Percentiles rank a stretch among this genome's conserved stretches.
These are phyloP conservation scores for Smittia aterrima DNA, from an alignment of 2,888 invertebrate species.

Conservation along the genomic window DNA sequence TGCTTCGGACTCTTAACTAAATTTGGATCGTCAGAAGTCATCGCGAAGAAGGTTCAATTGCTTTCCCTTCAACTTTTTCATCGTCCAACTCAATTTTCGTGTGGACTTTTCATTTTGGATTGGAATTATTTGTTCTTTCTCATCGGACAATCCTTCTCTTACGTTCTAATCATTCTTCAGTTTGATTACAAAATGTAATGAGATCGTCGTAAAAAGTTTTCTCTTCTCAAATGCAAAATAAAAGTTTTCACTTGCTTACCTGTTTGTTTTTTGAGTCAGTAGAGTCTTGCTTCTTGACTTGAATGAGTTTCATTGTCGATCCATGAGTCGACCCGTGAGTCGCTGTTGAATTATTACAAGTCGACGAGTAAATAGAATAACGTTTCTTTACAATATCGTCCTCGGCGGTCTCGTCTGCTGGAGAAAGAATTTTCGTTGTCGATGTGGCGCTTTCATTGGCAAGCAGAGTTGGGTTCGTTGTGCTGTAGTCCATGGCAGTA, in stretches of 20 bases:
- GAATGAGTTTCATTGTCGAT: constrained; percentile 37
- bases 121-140: neutral
- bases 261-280: constrained; percentile 49
- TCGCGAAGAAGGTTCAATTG: too few relatives aligned
- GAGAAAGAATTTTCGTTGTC: constrained; percentile 19
- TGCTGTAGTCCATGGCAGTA: constrained; percentile 15
- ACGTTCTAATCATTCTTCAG: too few relatives aligned
- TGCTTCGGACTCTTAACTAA: too few relatives aligned
- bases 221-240: neutral
- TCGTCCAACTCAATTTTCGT: too few relatives aligned
- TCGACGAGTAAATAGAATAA: constrained; percentile 24
- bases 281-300: constrained; percentile 14
- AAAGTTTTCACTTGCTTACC: constrained; percentile 47
- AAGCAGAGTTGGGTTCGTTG: constrained; percentile 5
- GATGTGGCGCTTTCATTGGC: constrained; percentile 27
- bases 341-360: constrained; percentile 12
- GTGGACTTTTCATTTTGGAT: too few relatives aligned
- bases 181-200: too few relatives aligned
- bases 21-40: too few relatives aligned
- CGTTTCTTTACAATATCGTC: constrained; percentile 15
- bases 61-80: too few relatives aligned
- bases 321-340: neutral
- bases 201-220: too few relatives aligned
- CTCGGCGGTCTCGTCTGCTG: neutral
- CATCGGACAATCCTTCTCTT: too few relatives aligned